Conservation (phyloP, 2,113 vertebrate species). For the Aldabrachelys gigantea region DNA sequence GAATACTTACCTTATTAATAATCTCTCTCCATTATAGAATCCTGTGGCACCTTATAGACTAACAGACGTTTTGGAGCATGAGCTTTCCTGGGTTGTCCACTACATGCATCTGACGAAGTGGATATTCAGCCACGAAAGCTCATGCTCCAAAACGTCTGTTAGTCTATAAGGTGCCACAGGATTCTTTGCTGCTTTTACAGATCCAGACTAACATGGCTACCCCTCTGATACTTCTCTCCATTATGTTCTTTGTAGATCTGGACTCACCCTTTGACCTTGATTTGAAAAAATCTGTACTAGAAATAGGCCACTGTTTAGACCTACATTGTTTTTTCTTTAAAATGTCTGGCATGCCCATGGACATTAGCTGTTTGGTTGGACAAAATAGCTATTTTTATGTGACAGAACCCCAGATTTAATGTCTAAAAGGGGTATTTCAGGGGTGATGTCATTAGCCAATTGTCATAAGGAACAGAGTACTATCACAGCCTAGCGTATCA, state of each 20-base stretch:
- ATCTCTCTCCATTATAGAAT: not conserved
- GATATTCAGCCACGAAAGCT: too few species aligned
- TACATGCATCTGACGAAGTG: too few species aligned
- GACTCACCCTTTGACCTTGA: not conserved
- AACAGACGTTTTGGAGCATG: too few species aligned
- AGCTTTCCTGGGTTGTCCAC: too few species aligned
- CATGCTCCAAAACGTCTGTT: too few species aligned
- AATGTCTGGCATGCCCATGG: rapidly evolving
- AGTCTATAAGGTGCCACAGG: too few species aligned
- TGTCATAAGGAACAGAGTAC: not conserved
- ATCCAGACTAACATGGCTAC: too few species aligned
- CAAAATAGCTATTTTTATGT: not conserved
- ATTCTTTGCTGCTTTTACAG: too few species aligned
- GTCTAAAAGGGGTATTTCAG: not conserved
- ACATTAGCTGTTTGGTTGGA: not conserved
- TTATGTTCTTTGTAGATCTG: not conserved
- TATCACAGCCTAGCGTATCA: not conserved
- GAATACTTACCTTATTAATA: not conserved
- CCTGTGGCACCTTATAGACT: too few species aligned
- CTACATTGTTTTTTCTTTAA: not conserved
- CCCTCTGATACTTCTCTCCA: not conserved
- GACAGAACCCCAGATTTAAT: not conserved
- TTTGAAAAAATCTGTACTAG: rapidly evolving
- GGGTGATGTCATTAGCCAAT: not conserved
- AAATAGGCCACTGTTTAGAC: not conserved